Evolutionary conservation across 2,113 vertebrate genomes (phyloP).

Genomic region (Plotosus lineatus): DNA sequence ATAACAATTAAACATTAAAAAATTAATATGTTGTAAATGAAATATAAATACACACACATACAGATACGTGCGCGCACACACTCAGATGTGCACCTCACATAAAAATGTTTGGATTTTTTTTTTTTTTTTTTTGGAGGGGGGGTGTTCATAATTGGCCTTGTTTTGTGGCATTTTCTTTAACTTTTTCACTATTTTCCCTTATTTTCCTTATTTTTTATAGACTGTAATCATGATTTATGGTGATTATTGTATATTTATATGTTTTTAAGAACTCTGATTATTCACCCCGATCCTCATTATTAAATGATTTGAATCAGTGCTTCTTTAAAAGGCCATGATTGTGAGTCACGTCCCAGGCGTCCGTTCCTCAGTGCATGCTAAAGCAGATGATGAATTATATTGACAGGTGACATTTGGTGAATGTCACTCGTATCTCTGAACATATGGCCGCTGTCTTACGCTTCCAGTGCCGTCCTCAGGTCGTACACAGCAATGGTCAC

Average conservation of each 20-base stretch:
- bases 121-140: no score
- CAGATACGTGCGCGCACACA: no score
- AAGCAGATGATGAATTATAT: conserved; percentile 23
- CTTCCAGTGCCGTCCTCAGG: conserved; percentile 24
- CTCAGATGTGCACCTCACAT: no score
- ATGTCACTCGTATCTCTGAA: conserved; percentile 43
- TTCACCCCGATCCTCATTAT: neutral
- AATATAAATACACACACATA: no score
- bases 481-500: neutral
- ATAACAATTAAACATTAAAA: no score
- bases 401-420: conserved; percentile 51
- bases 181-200: no score
- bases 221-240: no score
- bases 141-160: no score
- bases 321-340: conserved; percentile 1
- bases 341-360: conserved; percentile 16
- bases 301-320: neutral
- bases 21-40: no score
- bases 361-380: neutral
- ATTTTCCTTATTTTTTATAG: neutral
- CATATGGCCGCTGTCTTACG: conserved; percentile 33
- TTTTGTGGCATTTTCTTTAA: no score
- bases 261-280: neutral
- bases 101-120: no score
- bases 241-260: no score